A percentile compares a stretch with the other conserved stretches of the same genome.
These are phyloP conservation scores for Lamproptera curius DNA, from an alignment of 2,888 invertebrate species.

Conservation along the genomic window DNA sequence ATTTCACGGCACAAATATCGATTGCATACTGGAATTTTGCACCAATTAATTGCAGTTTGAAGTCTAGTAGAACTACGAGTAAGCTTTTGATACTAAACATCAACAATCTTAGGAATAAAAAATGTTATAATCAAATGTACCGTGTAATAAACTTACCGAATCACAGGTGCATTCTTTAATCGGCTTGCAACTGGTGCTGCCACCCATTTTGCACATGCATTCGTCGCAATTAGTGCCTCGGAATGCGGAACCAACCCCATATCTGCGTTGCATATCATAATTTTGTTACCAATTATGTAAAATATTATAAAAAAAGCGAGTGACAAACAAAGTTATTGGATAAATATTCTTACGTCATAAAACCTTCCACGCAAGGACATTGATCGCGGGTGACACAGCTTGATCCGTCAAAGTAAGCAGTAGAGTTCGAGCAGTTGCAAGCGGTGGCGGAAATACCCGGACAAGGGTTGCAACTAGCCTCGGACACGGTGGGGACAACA, in stretches of 20 bases:
- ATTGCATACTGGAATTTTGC: too few relatives aligned
- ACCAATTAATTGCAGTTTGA: too few relatives aligned
- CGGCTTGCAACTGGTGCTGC: slow-evolving; percentile 82
- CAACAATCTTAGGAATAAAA: too few relatives aligned
- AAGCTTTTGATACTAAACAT: too few relatives aligned
- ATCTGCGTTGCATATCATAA: slow-evolving; percentile 57
- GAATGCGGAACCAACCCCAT: slow-evolving; percentile 84
- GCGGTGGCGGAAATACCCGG: slow-evolving; percentile 56
- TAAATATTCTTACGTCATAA: slow-evolving; percentile 77
- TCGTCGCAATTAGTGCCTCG: slow-evolving; percentile 86
- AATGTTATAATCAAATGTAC: too few relatives aligned
- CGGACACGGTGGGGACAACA: slow-evolving; percentile 14
- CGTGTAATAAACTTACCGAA: slow-evolving; percentile 47
- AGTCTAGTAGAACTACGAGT: too few relatives aligned
- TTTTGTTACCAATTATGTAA: background rate
- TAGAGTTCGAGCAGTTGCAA: slow-evolving; percentile 69
- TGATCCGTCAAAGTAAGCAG: slow-evolving; percentile 84
- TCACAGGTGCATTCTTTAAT: slow-evolving; percentile 83
- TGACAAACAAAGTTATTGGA: too few relatives aligned
- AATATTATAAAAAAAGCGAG: too few relatives aligned
- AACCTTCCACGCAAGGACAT: slow-evolving; percentile 88
- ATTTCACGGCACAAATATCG: too few relatives aligned
- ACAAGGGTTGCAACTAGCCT: slow-evolving; percentile 68
- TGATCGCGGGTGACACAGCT: slow-evolving; percentile 83
- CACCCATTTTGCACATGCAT: slow-evolving; percentile 88